phyloP scores from a whole-genome alignment of 2,797 vertebrate genomes.

The Hippocampus kuda region DNA sequence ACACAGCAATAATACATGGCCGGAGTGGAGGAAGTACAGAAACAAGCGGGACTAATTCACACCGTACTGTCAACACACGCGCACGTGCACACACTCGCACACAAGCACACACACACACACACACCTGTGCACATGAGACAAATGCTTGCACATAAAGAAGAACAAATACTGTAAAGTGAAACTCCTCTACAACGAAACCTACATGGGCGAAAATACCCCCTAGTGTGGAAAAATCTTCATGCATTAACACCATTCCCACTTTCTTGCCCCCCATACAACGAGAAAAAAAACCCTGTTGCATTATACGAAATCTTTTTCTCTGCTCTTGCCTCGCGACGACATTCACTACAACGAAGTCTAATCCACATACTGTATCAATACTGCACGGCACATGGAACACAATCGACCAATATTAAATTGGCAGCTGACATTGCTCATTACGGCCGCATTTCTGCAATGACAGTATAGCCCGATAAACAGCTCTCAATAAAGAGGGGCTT shows the following conservation, averaged over 20 bases:
- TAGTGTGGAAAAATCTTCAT: no score
- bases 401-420: no score
- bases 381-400: no score
- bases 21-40: slow-evolving; percentile 46
- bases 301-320: no score
- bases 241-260: no score
- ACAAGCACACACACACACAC: slow-evolving; percentile 28
- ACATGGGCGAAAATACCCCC: no score
- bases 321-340: no score
- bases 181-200: no score
- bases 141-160: slow-evolving; percentile 13
- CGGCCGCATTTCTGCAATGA: slow-evolving; percentile 26
- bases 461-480: slow-evolving; percentile 26
- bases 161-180: background rate
- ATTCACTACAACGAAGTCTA: no score
- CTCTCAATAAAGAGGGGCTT: slow-evolving; percentile 27
- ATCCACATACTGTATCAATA: no score
- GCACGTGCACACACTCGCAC: slow-evolving; percentile 19
- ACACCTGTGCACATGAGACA: slow-evolving; percentile 49
- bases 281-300: no score
- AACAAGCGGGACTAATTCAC: slow-evolving; percentile 41
- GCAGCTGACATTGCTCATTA: slow-evolving; percentile 12
- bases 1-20: slow-evolving; percentile 48
- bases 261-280: no score
- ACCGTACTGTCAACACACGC: slow-evolving; percentile 53